These are phyloP conservation scores for Spea multiplicata DNA, from an alignment of 2,113 vertebrate genomes.

Conservation along the genomic window DNA sequence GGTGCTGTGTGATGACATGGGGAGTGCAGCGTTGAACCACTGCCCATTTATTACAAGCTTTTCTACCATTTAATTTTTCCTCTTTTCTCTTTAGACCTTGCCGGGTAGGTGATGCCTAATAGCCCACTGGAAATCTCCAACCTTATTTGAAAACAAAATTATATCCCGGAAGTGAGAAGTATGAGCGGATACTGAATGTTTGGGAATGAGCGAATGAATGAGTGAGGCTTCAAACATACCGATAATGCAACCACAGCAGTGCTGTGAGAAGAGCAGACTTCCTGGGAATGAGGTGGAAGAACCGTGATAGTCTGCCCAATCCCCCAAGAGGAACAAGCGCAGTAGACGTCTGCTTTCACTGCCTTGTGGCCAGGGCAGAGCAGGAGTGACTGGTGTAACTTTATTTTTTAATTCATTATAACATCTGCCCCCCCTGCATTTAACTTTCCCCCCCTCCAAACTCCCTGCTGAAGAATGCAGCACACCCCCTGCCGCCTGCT, in stretches of 20 bases:
- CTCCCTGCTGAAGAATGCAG: constrained; percentile 5
- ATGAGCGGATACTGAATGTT: constrained; percentile 84
- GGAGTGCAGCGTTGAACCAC: rapidly evolving
- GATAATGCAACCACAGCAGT: constrained; percentile 76
- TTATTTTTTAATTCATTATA: constrained; percentile 24
- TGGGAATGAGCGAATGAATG: constrained; percentile 83
- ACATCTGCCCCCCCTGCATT: constrained; percentile 10
- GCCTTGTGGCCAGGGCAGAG: constrained; percentile 54
- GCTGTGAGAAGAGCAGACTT: constrained; percentile 57
- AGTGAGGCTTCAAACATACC: constrained; percentile 88
- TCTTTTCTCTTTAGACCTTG: constrained; percentile 70
- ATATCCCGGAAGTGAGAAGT: constrained; percentile 79
- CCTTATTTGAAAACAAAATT: constrained; percentile 71
- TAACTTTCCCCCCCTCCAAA: background rate
- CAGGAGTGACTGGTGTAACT: constrained; percentile 53
- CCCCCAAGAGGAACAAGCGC: constrained; percentile 57
- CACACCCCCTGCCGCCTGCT: constrained; percentile 4
- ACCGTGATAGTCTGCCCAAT: constrained; percentile 55
- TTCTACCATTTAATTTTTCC: constrained; percentile 19
- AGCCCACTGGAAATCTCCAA: constrained; percentile 89
- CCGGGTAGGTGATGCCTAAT: constrained; percentile 75
- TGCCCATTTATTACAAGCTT: constrained; percentile 2
- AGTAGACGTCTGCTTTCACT: constrained; percentile 58
- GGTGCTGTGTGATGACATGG: background rate
- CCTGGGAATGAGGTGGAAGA: constrained; percentile 63